These are phyloP conservation scores for Drosophila melanica DNA, from an alignment of 1,140 invertebrate species.

Conservation along the genomic window DNA sequence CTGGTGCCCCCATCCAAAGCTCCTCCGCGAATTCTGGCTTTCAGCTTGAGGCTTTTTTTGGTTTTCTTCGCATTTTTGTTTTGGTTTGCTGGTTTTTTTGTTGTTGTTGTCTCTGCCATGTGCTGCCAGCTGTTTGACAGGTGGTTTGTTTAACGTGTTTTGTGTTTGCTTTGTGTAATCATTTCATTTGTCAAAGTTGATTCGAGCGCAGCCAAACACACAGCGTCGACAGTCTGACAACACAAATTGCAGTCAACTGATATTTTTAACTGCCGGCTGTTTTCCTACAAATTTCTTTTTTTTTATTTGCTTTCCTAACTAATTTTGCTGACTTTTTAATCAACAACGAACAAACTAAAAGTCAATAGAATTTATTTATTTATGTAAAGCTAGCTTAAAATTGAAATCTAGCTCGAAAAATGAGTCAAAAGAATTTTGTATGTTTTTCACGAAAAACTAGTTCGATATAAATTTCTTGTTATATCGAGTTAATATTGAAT, in stretches of 20 bases:
- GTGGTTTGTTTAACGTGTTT: constrained; percentile 71
- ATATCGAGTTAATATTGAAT: too few relatives aligned
- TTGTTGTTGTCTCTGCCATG: background rate
- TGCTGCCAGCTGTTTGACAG: constrained; percentile 61
- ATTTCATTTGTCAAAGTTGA: constrained; percentile 81
- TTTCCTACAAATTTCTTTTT: background rate
- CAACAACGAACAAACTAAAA: background rate
- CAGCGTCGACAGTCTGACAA: constrained; percentile 64
- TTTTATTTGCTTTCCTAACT: background rate
- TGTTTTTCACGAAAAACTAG: too few relatives aligned
- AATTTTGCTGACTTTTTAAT: background rate
- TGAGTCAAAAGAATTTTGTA: too few relatives aligned
- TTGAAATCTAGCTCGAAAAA: too few relatives aligned
- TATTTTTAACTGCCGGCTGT: constrained; percentile 5
- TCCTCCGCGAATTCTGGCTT: constrained; percentile 20
- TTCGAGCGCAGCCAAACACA: constrained; percentile 57
- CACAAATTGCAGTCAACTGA: constrained; percentile 36
- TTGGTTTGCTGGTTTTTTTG: constrained; percentile 23
- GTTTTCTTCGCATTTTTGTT: constrained; percentile 44
- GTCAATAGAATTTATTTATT: too few relatives aligned
- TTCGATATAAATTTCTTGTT: too few relatives aligned
- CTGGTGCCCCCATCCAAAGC: too few relatives aligned
- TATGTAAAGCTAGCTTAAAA: too few relatives aligned
- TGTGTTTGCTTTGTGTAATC: constrained; percentile 81
- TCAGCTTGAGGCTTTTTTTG: constrained; percentile 5